Evolutionary conservation across 2,113 vertebrate genomes (phyloP).

Genomic region (Psammodynastes pulverulentus): DNA sequence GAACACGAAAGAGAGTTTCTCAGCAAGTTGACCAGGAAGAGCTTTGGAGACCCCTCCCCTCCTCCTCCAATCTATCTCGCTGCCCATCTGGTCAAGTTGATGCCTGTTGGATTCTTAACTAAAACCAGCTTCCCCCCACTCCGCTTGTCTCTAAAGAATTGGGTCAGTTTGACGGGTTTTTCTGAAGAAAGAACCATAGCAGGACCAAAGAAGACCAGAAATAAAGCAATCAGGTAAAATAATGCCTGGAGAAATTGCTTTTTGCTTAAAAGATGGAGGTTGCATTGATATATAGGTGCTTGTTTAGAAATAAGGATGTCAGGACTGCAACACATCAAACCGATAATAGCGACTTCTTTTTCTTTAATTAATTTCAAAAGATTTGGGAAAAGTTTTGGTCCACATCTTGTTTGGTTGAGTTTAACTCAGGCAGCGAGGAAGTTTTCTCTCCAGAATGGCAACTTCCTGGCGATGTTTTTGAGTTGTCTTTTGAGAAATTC

Average conservation of each 20-base stretch:
- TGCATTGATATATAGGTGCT: neutral
- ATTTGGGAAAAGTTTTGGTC: neutral
- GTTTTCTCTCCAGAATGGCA: neutral
- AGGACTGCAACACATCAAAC: neutral
- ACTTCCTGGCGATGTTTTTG: neutral
- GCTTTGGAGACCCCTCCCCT: neutral
- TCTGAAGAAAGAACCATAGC: neutral
- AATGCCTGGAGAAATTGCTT: constrained; percentile 22
- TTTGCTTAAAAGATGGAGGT: neutral
- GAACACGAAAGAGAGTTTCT: constrained; percentile 40
- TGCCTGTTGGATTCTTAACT: neutral
- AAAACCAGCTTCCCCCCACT: constrained; percentile 14
- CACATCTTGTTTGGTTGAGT: neutral
- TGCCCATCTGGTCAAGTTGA: constrained; percentile 19
- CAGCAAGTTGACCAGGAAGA: neutral
- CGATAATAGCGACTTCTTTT: neutral
- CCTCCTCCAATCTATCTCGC: neutral
- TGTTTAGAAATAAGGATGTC: neutral
- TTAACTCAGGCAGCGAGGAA: neutral
- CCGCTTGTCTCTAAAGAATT: constrained; percentile 52
- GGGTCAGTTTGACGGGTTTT: no score
- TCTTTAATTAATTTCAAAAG: neutral
- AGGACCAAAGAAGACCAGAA: constrained; percentile 33
- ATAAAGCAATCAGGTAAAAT: constrained; percentile 57
- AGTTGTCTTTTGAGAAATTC: neutral